Evolutionary conservation across 2,113 vertebrate species (phyloP).

Genomic region (Paedocypris sp.): DNA sequence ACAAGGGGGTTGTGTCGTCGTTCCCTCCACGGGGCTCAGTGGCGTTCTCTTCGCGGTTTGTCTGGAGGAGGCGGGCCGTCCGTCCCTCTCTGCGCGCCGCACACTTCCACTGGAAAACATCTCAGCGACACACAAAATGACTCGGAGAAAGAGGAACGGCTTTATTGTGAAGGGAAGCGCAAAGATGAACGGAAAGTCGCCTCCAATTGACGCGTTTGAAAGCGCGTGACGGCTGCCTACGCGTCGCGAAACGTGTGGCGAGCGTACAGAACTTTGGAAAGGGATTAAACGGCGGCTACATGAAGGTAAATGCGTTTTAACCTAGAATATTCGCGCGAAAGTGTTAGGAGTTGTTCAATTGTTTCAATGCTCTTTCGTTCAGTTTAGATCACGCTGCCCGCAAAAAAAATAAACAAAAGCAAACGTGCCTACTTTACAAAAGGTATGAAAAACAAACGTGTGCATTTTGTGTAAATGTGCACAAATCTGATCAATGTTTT

Average conservation of each 20-base stretch:
- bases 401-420: too few relatives aligned
- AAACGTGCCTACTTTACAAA: too few relatives aligned
- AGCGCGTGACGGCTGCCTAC: neutral
- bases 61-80: constrained; percentile 15
- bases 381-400: too few relatives aligned
- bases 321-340: neutral
- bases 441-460: too few relatives aligned
- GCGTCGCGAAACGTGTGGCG: neutral
- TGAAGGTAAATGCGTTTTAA: constrained; percentile 19
- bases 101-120: constrained; percentile 16
- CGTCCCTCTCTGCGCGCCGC: constrained; percentile 33
- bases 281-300: constrained; percentile 4
- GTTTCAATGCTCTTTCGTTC: too few relatives aligned
- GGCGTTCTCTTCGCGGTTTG: constrained; percentile 16
- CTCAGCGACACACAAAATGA: neutral
- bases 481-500: too few relatives aligned
- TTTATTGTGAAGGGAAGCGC: neutral
- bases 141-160: neutral
- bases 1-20: constrained; percentile 7
- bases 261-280: constrained; percentile 8
- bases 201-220: neutral
- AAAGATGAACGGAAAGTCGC: neutral
- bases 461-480: too few relatives aligned
- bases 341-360: too few relatives aligned
- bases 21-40: constrained; percentile 1